A percentile compares a stretch with the other conserved stretches of the same genome.
Conservation (phyloP, 23 tunicate genomes). For the Phallusia fumigata region DNA sequence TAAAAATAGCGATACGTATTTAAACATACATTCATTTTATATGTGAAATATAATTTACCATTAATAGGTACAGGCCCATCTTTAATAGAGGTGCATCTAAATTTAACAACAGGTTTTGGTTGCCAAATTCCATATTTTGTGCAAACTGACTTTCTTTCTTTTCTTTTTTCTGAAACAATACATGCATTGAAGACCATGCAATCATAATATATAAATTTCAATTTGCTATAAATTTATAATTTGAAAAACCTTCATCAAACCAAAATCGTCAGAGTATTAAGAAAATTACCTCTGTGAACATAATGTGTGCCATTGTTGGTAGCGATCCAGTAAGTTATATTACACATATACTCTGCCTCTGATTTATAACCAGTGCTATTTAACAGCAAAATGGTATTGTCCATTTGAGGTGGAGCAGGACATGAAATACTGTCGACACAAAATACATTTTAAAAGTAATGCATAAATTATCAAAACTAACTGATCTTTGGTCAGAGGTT, state of each 20-base stretch:
- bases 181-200: neutral
- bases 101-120: constrained; percentile 21
- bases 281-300: constrained; percentile 36
- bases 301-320: constrained; percentile 37
- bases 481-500: no score
- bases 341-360: constrained; percentile 27
- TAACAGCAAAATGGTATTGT: neutral
- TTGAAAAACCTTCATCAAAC: no score
- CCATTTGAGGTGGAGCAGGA: constrained; percentile 24
- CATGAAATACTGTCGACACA: constrained; percentile 45
- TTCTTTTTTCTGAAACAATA: constrained; percentile 13
- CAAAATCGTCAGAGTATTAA: no score
- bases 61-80: constrained; percentile 22
- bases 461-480: no score
- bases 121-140: constrained; percentile 38
- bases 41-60: constrained; percentile 6
- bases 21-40: no score
- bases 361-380: constrained; percentile 5
- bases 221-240: no score
- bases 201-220: neutral
- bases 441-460: neutral
- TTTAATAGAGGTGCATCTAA: constrained; percentile 33
- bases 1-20: neutral
- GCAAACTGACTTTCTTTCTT: constrained; percentile 26
- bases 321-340: constrained; percentile 38